Evolutionary conservation across 1,140 invertebrate genomes (phyloP).

Genomic region (Elysia chlorotica): DNA sequence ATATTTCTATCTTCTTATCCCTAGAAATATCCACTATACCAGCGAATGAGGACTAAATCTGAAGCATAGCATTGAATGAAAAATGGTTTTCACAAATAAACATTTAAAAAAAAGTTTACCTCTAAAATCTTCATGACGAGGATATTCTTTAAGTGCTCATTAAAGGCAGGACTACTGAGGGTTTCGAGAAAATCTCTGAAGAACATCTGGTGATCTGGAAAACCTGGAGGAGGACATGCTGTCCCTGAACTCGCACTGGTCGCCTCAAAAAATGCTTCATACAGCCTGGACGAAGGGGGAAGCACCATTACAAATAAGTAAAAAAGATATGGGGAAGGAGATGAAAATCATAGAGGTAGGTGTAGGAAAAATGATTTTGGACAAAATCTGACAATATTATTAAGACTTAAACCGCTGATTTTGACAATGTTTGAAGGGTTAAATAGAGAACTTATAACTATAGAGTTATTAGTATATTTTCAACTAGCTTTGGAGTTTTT

Average conservation of each 20-base stretch:
- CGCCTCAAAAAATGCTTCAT: not conserved
- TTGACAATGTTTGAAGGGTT: too few relatives aligned
- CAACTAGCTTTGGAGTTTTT: too few relatives aligned
- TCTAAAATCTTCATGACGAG: constrained; percentile 11
- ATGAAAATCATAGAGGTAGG: too few relatives aligned
- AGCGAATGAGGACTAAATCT: not conserved
- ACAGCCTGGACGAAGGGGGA: not conserved
- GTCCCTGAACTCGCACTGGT: not conserved
- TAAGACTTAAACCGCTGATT: too few relatives aligned
- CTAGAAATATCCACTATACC: too few relatives aligned
- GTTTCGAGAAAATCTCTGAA: constrained; percentile 22
- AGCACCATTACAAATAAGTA: not conserved
- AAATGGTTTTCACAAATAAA: not conserved
- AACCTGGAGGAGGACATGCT: constrained; percentile 12
- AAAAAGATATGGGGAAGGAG: too few relatives aligned
- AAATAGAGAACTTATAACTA: too few relatives aligned
- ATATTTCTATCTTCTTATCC: too few relatives aligned
- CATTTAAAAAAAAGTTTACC: constrained; percentile 4
- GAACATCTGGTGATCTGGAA: constrained; percentile 13
- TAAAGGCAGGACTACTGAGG: constrained; percentile 18
- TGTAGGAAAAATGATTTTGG: too few relatives aligned
- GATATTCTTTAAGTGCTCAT: constrained; percentile 12
- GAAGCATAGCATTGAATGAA: not conserved
- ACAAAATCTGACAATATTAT: too few relatives aligned
- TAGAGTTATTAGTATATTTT: too few relatives aligned